Percentiles rank a stretch among this genome's conserved stretches.
Evolutionary conservation across 2,888 invertebrate genomes (phyloP).

Genomic region (Agriotes lineatus): DNA sequence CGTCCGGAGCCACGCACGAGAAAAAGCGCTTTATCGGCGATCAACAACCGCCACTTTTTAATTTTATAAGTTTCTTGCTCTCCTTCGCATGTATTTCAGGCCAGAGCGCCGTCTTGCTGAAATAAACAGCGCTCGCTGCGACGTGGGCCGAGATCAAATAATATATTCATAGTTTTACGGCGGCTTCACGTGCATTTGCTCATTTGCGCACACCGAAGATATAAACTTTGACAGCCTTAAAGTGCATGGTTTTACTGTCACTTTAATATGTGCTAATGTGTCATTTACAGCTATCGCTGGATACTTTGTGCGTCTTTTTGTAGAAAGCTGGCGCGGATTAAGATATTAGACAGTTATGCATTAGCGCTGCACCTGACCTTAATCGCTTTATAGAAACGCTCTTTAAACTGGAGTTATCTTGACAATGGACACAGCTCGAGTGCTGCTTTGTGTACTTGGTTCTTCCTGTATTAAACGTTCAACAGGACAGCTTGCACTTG

Average conservation of each 20-base stretch:
- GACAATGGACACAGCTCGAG: conserved; percentile 24
- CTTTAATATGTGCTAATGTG: conserved; percentile 52
- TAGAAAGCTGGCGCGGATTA: conserved; percentile 45
- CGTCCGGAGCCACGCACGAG: not conserved
- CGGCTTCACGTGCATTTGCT: conserved; percentile 27
- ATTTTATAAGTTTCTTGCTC: not conserved
- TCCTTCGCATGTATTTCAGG: too few relatives aligned
- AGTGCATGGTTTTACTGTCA: conserved; percentile 45
- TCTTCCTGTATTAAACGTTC: not conserved
- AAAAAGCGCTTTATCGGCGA: not conserved
- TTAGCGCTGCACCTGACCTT: conserved; percentile 47
- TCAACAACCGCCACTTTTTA: too few relatives aligned
- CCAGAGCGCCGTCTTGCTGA: not conserved
- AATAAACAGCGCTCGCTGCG: not conserved
- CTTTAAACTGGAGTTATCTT: conserved; percentile 32
- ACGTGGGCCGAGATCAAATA: conserved; percentile 24
- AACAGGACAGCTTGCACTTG: not conserved
- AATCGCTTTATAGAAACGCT: conserved; percentile 47
- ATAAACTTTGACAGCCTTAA: conserved; percentile 38
- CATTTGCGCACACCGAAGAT: conserved; percentile 30
- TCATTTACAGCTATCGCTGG: conserved; percentile 50
- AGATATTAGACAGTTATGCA: conserved; percentile 51
- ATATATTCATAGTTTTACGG: conserved; percentile 38
- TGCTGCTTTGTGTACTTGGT: conserved; percentile 3
- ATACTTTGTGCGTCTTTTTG: conserved; percentile 39